Base-by-base conservation (phyloP, 1,140 invertebrate genomes). In the Pantala flavescens region DNA sequence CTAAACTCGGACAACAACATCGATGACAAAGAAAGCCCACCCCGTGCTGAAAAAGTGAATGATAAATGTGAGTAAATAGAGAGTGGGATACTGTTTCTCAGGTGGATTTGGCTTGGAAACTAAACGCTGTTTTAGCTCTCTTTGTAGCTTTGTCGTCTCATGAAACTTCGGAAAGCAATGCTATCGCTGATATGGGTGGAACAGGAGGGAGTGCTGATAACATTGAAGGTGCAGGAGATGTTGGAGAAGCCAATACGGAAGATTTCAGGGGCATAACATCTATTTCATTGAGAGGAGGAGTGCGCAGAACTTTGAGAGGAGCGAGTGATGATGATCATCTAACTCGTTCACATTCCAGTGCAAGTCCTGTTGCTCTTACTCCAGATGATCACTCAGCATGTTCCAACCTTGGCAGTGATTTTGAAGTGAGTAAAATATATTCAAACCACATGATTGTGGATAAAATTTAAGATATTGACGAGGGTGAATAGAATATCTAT, bases 1-100 rank as follows among this genome's bases (percentile, higher is more conserved):
- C 49, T 63, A 19, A 63, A 63, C 49, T 63, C 49, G 49, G 49
- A 63, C n/a, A 63, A 16, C 49, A 63, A 63, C 49, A 63, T 63
- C n/a, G 49, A 63, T 63, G 49, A 3, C 49, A 63, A 63, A 63
- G 16, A 63, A 63, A 63, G 49, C 49, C 49, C 49, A 19, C 49
- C 49, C 49, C 49, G n/a, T 14, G 49, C n/a, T 19, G 49, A 63
- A 3, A 63, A 63, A 36, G 28, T 36, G 9, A 36, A 36, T 36
- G 28, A 36, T 36, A 36, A 36, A 36, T 36, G 28, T 36, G 28
- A 36, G 28, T 36, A 9, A 36, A 9, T 36, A 36, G 28, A 5
- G 2, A 9, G 9, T 9, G 2, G 2, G 28, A 36, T 9, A 36
- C 2, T 36, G 28, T 36, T 36, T 9, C 28, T 36, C 9, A 2